Conservation (phyloP, 2,888 invertebrate genomes). For the Dione vanillae region DNA sequence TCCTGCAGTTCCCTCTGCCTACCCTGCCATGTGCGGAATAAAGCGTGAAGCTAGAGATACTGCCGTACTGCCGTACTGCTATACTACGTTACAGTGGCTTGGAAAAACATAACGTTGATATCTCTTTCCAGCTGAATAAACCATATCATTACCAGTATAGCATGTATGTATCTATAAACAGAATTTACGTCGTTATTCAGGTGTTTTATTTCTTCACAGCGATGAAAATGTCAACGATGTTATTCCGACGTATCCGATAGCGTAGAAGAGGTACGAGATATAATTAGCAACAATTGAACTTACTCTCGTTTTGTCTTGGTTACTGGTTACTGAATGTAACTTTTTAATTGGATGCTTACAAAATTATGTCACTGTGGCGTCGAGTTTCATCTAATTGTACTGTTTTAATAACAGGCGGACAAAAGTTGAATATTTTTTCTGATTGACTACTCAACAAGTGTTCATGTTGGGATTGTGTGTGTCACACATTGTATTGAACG, state of each 20-base stretch:
- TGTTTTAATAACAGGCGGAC: not conserved
- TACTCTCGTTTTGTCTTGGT: conserved; percentile 8
- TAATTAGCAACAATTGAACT: conserved; percentile 24
- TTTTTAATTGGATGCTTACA: conserved; percentile 9
- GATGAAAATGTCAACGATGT: not conserved
- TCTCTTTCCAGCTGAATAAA: not conserved
- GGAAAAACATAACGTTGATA: not conserved
- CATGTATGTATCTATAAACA: not conserved
- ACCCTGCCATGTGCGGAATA: too few species aligned
- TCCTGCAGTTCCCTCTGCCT: too few species aligned
- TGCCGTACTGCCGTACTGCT: too few species aligned
- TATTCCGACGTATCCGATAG: conserved; percentile 4
- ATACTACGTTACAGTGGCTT: too few species aligned
- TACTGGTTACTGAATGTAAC: conserved; percentile 5
- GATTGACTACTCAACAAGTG: not conserved
- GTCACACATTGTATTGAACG: too few species aligned
- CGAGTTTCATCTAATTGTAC: not conserved
- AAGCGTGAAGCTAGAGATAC: too few species aligned
- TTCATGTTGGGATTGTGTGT: not conserved
- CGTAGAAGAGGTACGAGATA: conserved; percentile 17
- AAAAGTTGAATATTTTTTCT: conserved; percentile 1
- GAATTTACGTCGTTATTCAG: conserved; percentile 1
- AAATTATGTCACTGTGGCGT: conserved; percentile 14
- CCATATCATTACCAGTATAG: conserved; percentile 1
- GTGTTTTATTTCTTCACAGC: not conserved